Conservation (phyloP, 2,113 vertebrate genomes). For the Petrocephalus zakoni region DNA sequence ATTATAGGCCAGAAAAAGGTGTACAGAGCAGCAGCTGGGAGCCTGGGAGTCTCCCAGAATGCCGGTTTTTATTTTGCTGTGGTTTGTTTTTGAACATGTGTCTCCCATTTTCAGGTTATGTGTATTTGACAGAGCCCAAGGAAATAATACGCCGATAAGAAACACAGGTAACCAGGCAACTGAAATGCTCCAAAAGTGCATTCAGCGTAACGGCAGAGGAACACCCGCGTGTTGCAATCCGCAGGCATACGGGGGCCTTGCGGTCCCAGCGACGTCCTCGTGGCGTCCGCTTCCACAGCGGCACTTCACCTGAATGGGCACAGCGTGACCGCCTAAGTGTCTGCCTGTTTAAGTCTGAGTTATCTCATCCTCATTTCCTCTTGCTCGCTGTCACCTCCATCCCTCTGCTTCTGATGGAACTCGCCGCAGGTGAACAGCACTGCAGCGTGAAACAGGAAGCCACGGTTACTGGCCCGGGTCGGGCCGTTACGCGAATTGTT, state of each 20-base stretch:
- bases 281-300: background rate
- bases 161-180: background rate
- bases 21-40: background rate
- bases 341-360: background rate
- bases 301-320: background rate
- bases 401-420: background rate
- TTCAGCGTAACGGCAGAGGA: background rate
- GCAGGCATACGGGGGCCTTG: background rate
- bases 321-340: background rate
- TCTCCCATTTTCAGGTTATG: background rate
- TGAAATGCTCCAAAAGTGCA: background rate
- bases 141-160: background rate
- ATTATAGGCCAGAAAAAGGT: background rate
- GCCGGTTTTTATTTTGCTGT: background rate
- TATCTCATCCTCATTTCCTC: conserved; percentile 1
- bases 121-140: background rate
- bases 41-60: background rate
- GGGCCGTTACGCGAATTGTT: background rate
- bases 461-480: background rate
- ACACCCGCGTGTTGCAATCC: background rate
- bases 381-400: background rate
- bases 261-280: background rate
- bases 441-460: background rate
- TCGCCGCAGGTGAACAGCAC: background rate
- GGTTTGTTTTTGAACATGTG: background rate